These are phyloP conservation scores for Caenorhabditis angaria DNA, from an alignment of 2,888 invertebrate species.

Conservation along the genomic window DNA sequence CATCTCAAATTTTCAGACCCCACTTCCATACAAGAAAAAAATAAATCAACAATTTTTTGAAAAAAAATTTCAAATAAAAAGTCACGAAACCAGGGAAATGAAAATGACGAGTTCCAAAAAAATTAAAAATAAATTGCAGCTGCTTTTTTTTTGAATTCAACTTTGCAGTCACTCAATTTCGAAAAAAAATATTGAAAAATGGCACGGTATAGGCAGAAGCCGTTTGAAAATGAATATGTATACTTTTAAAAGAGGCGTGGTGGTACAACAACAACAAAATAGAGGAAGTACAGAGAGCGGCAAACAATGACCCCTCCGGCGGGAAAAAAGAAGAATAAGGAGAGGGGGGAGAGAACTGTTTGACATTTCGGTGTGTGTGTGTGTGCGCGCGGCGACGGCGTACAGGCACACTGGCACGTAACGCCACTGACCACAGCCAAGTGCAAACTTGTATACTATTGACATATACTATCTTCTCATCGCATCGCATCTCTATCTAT, in stretches of 20 bases:
- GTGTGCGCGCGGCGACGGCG: conserved; percentile 38
- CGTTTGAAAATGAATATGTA: conserved; percentile 4
- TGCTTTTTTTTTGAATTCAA: too few species aligned
- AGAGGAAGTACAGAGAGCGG: conserved; percentile 45
- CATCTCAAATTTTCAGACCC: too few species aligned
- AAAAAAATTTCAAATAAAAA: background rate
- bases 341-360: too few species aligned
- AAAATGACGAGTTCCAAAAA: conserved; percentile 13
- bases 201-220: too few species aligned
- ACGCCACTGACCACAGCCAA: conserved; percentile 45
- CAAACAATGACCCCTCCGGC: conserved; percentile 51
- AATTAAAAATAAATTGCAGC: too few species aligned
- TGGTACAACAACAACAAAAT: conserved; percentile 29
- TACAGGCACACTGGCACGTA: conserved; percentile 38
- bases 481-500: background rate
- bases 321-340: too few species aligned
- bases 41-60: too few species aligned
- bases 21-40: too few species aligned
- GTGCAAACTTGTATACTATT: conserved; percentile 49
- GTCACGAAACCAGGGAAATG: conserved; percentile 2
- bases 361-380: conserved; percentile 13
- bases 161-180: too few species aligned
- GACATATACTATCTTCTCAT: conserved; percentile 1
- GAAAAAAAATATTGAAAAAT: too few species aligned
- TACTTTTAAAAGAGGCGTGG: conserved; percentile 29